Conservation (phyloP, 2,797 vertebrate genomes). For the Sebastes kiyomatsui region DNA sequence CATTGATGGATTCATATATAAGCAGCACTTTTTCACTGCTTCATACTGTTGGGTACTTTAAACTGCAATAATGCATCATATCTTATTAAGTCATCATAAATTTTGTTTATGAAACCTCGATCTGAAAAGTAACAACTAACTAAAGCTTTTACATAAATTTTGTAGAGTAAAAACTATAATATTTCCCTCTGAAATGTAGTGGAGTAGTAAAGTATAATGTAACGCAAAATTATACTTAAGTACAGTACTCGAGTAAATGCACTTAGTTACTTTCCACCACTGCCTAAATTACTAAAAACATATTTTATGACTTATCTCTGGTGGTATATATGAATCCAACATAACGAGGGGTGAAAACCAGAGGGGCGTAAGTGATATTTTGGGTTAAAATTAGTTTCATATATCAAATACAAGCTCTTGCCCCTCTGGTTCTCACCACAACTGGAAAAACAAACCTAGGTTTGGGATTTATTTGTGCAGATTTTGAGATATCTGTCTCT, state of each 20-base stretch:
- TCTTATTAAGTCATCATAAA: background rate
- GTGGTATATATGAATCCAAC: background rate
- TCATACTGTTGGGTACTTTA: background rate
- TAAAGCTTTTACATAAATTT: background rate
- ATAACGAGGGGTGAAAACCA: too few relatives aligned
- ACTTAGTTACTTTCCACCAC: background rate
- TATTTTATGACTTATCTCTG: background rate
- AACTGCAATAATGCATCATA: background rate
- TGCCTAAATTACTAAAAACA: background rate
- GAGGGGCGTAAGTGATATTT: too few relatives aligned
- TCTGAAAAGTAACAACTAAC: background rate
- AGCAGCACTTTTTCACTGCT: background rate
- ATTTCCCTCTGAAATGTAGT: background rate
- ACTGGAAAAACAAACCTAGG: background rate
- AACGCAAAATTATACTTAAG: background rate
- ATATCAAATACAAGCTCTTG: too few relatives aligned
- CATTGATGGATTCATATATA: background rate
- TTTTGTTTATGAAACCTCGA: background rate
- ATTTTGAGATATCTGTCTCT: background rate
- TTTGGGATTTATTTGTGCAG: background rate
- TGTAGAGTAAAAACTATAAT: background rate
- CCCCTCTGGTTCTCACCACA: background rate
- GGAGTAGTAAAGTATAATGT: background rate
- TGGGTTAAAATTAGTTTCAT: too few relatives aligned
- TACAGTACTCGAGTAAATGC: background rate